Conservation (phyloP, 2,888 invertebrate genomes). For the Epinotia ramella region DNA sequence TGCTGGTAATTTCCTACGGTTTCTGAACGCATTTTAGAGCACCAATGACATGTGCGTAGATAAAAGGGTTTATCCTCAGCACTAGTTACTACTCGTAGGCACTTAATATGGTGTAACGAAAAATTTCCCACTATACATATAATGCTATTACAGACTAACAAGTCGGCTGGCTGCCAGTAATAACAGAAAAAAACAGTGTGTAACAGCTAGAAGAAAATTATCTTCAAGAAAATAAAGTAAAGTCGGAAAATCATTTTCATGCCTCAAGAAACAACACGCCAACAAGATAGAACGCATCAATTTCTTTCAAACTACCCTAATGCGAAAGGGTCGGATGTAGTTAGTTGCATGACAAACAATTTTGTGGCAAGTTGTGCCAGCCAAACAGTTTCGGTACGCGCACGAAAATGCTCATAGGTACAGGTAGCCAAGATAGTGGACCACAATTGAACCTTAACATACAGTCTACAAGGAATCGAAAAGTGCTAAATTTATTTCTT, state of each 20-base stretch:
- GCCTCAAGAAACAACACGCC: conserved; percentile 26
- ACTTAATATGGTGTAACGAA: not conserved
- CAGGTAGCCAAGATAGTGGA: not conserved
- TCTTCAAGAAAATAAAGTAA: conserved; percentile 10
- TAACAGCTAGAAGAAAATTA: not conserved
- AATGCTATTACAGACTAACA: not conserved
- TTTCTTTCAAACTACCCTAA: conserved; percentile 32
- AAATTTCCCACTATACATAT: not conserved
- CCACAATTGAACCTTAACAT: too few relatives aligned
- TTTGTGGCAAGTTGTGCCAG: conserved; percentile 18
- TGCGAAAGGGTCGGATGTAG: conserved; percentile 29
- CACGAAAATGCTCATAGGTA: not conserved
- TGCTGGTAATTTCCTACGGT: too few relatives aligned
- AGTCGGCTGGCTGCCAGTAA: not conserved
- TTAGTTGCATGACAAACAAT: conserved; percentile 35
- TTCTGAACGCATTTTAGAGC: too few relatives aligned
- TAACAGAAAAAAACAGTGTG: not conserved
- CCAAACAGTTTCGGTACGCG: conserved; percentile 8
- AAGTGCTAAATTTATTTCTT: too few relatives aligned
- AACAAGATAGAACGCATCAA: conserved; percentile 34
- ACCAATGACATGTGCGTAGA: too few relatives aligned
- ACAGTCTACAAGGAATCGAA: too few relatives aligned
- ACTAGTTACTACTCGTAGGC: too few relatives aligned
- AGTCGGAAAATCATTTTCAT: conserved; percentile 27
- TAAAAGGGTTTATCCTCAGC: too few relatives aligned